A percentile compares a stretch with the other conserved stretches of the same genome.
phyloP scores from a whole-genome alignment of 2,888 invertebrate genomes.

The Hesperia comma region DNA sequence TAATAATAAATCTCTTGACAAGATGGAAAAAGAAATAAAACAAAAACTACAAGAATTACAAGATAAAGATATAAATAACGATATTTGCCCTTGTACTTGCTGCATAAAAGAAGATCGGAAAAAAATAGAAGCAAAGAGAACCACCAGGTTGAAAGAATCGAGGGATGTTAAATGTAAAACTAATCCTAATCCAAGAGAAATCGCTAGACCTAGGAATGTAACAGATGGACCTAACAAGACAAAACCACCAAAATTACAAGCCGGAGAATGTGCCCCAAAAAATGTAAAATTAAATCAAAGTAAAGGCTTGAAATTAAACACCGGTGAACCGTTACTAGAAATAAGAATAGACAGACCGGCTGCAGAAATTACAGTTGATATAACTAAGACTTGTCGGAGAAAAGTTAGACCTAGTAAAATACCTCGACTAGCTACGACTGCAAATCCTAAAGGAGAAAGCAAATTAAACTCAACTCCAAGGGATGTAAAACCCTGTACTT shows the following conservation, averaged over 20 bases:
- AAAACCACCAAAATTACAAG: slow-evolving; percentile 2
- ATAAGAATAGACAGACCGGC: slow-evolving; percentile 56
- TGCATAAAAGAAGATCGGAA: slow-evolving; percentile 4
- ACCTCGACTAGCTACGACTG: slow-evolving; percentile 45
- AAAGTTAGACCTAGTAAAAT: slow-evolving; percentile 53
- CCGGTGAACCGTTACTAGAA: slow-evolving; percentile 48
- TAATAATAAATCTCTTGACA: neutral
- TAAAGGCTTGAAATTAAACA: slow-evolving; percentile 20
- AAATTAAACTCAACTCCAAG: neutral
- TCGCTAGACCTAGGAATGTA: neutral
- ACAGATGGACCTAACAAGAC: neutral
- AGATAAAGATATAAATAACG: neutral
- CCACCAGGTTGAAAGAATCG: slow-evolving; percentile 14
- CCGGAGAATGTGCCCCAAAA: slow-evolving; percentile 26
- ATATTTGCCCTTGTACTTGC: slow-evolving; percentile 4
- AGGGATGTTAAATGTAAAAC: slow-evolving; percentile 12
- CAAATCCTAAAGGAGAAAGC: slow-evolving; percentile 9
- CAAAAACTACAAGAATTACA: slow-evolving; percentile 10
- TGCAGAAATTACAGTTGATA: slow-evolving; percentile 47
- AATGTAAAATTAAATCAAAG: slow-evolving; percentile 35
- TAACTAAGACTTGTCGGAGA: slow-evolving; percentile 39
- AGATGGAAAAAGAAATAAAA: neutral
- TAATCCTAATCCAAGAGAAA: neutral
- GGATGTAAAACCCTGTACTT: slow-evolving; percentile 4
- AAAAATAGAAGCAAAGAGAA: slow-evolving; percentile 31